Base-by-base conservation (phyloP, 2,113 vertebrate species). In the Vulpes ferrilata region DNA sequence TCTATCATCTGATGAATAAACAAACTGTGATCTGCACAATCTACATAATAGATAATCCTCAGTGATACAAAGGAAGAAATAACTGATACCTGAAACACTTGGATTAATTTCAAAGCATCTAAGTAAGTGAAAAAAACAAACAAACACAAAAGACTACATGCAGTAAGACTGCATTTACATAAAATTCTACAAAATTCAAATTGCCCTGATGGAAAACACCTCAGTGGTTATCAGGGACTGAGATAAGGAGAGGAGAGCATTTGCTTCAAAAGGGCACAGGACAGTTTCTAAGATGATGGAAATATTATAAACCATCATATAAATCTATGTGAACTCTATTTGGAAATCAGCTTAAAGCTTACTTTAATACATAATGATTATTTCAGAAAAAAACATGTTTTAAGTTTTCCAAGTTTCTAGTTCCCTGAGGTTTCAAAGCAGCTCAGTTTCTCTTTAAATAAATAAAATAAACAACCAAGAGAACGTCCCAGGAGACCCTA, bases 381-480 rank as follows among this genome's bases (percentile, higher is more conserved):
- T 93, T 76, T 83, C 17, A 48, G 17, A 48, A 55, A 43, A 92
- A 51, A 43, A 43, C 2, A 1, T 11, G 32, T 57, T 59, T 12
- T 43, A 55, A 64, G 62, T 79, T 79, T 76, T 91, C 30, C 30
- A 94, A 94, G 51, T 76, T 92, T 67, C 23, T 51, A 53, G 51
- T 43, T 94, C 38, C 25, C 78, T 60, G 59, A 12, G 51, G 60
- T 5, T 78, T 57, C 74, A 55, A 89, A 38, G 51, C 17, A 11
- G 10, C 5, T 53, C 82, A 92, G 51, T 55, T 96, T 94, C 62
- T 91, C 88, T 82, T 88, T 32, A 64, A 91, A 20, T 62, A 88
- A 95, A 96, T 81, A 67, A 86, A 76, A 74, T 23, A 79, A 81
- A 38, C 71, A 71, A 80, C 43, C n/a, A 62, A 48, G 71, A 62